A percentile compares a stretch with the other conserved stretches of the same genome.
Evolutionary conservation across 2,888 invertebrate genomes (phyloP).

Genomic region (Trichopoda pennipes): DNA sequence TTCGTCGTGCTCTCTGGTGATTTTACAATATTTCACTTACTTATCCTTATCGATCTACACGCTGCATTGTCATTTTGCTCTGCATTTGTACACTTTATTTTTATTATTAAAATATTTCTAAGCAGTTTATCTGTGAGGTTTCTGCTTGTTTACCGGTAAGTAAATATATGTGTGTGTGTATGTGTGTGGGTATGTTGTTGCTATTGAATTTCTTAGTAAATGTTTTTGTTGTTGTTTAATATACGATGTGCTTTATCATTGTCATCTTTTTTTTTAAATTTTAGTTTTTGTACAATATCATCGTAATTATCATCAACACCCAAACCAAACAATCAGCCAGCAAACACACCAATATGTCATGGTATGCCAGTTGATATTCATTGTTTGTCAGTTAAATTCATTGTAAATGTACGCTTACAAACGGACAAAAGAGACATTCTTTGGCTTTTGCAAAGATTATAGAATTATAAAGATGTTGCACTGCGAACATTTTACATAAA

Average conservation of each 20-base stretch:
- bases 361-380: slow-evolving; percentile 42
- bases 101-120: slow-evolving; percentile 23
- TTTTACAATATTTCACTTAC: slow-evolving; percentile 35
- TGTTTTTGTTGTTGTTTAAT: slow-evolving; percentile 44
- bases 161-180: not conserved
- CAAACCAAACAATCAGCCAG: slow-evolving; percentile 46
- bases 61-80: slow-evolving; percentile 20
- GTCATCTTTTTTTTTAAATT: slow-evolving; percentile 50
- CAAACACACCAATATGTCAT: slow-evolving; percentile 61
- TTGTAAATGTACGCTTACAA: slow-evolving; percentile 27
- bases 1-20: slow-evolving; percentile 17
- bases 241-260: slow-evolving; percentile 67
- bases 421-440: slow-evolving; percentile 17
- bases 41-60: slow-evolving; percentile 47
- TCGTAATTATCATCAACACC: slow-evolving; percentile 66
- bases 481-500: no score
- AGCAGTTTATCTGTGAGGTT: not conserved
- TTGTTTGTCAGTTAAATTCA: slow-evolving; percentile 49
- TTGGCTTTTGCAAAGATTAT: no score
- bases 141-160: not conserved
- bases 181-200: not conserved
- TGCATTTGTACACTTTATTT: not conserved
- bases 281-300: slow-evolving; percentile 51
- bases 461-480: no score
- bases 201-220: slow-evolving; percentile 2